Conservation (phyloP, 2,888 invertebrate species). For the Odontothrips loti region DNA sequence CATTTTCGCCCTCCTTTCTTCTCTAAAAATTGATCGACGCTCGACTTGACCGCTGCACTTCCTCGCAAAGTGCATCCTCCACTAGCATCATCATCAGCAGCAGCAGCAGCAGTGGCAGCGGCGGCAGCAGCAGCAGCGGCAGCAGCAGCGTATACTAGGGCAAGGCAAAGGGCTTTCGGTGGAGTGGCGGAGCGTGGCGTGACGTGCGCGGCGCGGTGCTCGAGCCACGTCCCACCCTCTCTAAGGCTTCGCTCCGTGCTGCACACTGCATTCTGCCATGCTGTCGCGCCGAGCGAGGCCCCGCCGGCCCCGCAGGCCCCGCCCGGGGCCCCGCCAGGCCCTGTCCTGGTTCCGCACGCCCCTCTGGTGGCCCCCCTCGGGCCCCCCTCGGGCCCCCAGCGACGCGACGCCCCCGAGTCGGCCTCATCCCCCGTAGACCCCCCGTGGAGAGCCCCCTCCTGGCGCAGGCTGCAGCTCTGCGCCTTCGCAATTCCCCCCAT, state of each 20-base stretch:
- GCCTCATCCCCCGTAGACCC: not conserved
- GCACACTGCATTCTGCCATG: constrained; percentile 19
- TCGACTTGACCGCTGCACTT: too few species aligned
- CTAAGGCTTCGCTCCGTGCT: constrained; percentile 19
- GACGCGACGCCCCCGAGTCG: not conserved
- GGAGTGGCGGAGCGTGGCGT: not conserved
- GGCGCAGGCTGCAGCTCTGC: not conserved
- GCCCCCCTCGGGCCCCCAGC: not conserved
- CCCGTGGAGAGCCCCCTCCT: not conserved
- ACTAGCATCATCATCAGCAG: too few species aligned
- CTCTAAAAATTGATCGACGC: too few species aligned
- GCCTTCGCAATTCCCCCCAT: not conserved
- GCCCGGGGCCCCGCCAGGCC: too few species aligned
- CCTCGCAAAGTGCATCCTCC: too few species aligned
- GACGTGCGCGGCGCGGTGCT: not conserved
- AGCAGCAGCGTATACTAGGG: not conserved
- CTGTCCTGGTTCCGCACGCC: constrained; percentile 1
- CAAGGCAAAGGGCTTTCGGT: constrained; percentile 11
- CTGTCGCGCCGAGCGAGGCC: too few species aligned
- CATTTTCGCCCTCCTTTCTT: too few species aligned
- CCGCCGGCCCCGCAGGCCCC: too few species aligned
- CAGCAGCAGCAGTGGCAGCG: too few species aligned
- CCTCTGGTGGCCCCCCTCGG: not conserved
- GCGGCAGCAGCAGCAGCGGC: not conserved
- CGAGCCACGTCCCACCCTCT: not conserved